Percentiles rank a stretch among this genome's conserved stretches.
Evolutionary conservation across 2,888 invertebrate genomes (phyloP).

Genomic region (Reticulitermes lucifugus): DNA sequence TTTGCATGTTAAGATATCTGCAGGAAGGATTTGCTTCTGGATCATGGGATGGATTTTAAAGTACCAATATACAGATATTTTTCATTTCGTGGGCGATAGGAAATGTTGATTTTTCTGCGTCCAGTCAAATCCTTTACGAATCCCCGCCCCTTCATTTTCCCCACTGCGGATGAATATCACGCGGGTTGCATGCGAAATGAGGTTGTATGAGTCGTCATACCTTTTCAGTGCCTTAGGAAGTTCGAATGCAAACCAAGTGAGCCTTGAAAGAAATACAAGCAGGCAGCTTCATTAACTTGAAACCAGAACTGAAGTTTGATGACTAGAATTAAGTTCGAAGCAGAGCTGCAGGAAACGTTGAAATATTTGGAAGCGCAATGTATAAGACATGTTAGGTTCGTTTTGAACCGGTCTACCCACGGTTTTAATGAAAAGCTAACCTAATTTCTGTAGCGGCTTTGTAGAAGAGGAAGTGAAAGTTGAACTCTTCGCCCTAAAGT

Average conservation of each 20-base stretch:
- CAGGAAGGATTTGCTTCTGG: too few relatives aligned
- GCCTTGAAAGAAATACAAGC: not conserved
- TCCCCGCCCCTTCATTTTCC: too few relatives aligned
- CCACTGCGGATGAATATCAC: too few relatives aligned
- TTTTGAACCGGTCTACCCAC: not conserved
- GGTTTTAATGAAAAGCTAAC: slow-evolving; percentile 8
- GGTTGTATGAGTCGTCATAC: not conserved
- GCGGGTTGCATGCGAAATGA: too few relatives aligned
- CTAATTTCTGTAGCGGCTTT: not conserved
- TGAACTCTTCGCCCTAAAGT: not conserved
- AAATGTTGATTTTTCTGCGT: too few relatives aligned
- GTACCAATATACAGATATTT: too few relatives aligned
- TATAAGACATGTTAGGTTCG: not conserved
- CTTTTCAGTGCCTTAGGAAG: not conserved
- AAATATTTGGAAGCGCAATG: not conserved
- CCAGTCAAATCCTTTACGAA: too few relatives aligned
- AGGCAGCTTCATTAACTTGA: slow-evolving; percentile 6
- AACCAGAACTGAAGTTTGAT: not conserved
- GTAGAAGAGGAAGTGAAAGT: not conserved
- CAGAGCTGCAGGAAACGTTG: not conserved
- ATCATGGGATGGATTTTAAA: too few relatives aligned
- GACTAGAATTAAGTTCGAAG: slow-evolving; percentile 1
- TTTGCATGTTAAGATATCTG: too few relatives aligned
- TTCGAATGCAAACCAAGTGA: not conserved
- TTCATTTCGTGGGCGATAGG: too few relatives aligned